Conservation (phyloP, 2,888 invertebrate species). For the Hypomecis punctinalis region DNA sequence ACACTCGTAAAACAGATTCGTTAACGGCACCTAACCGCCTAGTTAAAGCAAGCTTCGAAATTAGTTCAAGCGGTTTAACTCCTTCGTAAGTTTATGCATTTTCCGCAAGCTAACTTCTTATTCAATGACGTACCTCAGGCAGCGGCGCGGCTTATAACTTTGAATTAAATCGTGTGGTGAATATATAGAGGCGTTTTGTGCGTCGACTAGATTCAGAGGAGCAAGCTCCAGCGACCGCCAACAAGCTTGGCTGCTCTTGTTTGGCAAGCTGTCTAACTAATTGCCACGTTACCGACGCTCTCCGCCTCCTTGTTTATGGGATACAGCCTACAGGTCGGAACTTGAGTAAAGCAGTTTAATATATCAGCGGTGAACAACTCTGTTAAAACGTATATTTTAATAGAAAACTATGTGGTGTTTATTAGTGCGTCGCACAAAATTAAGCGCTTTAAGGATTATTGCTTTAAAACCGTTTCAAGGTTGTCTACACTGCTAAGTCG, state of each 20-base stretch:
- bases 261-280: slow-evolving; percentile 76
- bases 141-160: slow-evolving; percentile 29
- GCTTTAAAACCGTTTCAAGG: too few relatives aligned
- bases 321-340: slow-evolving; percentile 56
- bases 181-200: slow-evolving; percentile 54
- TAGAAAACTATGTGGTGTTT: too few relatives aligned
- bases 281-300: slow-evolving; percentile 63
- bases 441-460: too few relatives aligned
- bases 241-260: slow-evolving; percentile 58
- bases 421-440: too few relatives aligned
- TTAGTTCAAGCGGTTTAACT: slow-evolving; percentile 45
- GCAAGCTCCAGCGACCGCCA: slow-evolving; percentile 53
- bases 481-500: too few relatives aligned
- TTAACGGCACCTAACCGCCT: slow-evolving; percentile 33
- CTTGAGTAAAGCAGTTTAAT: slow-evolving; percentile 47
- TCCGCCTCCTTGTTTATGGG: slow-evolving; percentile 54
- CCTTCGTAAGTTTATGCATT: slow-evolving; percentile 43
- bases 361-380: slow-evolving; percentile 23
- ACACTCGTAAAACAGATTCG: slow-evolving; percentile 28
- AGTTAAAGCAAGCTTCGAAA: slow-evolving; percentile 41
- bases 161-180: slow-evolving; percentile 50
- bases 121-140: slow-evolving; percentile 37
- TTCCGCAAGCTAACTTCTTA: slow-evolving; percentile 39
- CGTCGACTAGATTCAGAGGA: slow-evolving; percentile 53
- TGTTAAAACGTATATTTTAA: background rate